Percentiles rank a stretch among this genome's conserved stretches.
Evolutionary conservation across 2,797 vertebrate genomes (phyloP).

Genomic region (Myripristis jacobus): DNA sequence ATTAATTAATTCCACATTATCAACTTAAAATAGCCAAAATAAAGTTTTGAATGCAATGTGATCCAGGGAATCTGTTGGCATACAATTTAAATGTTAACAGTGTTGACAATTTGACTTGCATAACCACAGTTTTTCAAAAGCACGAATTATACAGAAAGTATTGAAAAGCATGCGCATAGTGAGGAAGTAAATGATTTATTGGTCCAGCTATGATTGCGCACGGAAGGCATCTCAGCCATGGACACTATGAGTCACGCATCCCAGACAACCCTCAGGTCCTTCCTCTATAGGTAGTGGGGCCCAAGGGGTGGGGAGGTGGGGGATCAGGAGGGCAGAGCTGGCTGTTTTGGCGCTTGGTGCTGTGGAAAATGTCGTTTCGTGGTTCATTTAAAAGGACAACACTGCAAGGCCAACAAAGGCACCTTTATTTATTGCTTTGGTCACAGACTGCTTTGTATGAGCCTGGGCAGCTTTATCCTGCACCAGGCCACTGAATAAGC

Average conservation of each 20-base stretch:
- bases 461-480: slow-evolving; percentile 35
- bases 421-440: slow-evolving; percentile 43
- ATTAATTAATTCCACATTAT: too few relatives aligned
- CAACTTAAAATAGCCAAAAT: too few relatives aligned
- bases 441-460: slow-evolving; percentile 32
- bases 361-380: slow-evolving; percentile 74
- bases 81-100: too few relatives aligned
- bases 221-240: slow-evolving; percentile 71
- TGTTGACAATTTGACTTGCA: too few relatives aligned
- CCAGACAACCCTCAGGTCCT: slow-evolving; percentile 58
- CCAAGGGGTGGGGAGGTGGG: too few relatives aligned
- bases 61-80: too few relatives aligned
- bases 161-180: slow-evolving; percentile 50
- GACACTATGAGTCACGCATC: slow-evolving; percentile 74
- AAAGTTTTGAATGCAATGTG: too few relatives aligned
- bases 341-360: slow-evolving; percentile 56
- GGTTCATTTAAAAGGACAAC: slow-evolving; percentile 72
- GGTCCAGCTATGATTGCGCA: slow-evolving; percentile 59
- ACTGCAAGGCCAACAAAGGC: slow-evolving; percentile 59
- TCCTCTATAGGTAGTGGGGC: slow-evolving; percentile 67
- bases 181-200: slow-evolving; percentile 53
- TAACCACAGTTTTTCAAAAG: slow-evolving; percentile 8
- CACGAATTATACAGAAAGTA: neutral
- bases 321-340: slow-evolving; percentile 36
- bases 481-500: slow-evolving; percentile 11